These are phyloP conservation scores for Aurelia aurita complex sp. Pacific DNA, from an alignment of 30 jellyfish, hydroid and myxozoan genomes.

Conservation along the genomic window DNA sequence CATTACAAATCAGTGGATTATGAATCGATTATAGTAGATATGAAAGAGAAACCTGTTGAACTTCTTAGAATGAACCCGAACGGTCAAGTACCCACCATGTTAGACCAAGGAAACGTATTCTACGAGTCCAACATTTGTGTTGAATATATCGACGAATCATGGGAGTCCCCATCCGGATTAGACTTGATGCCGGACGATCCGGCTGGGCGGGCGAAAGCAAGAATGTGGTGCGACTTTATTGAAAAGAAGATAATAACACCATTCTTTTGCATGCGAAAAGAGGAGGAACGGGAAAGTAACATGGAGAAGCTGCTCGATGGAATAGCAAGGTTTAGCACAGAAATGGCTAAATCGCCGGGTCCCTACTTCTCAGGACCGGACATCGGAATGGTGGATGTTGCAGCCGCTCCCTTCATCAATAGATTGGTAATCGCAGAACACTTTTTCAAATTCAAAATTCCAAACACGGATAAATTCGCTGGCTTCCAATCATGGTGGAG, in stretches of 20 bases:
- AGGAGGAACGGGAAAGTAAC: constrained; percentile 50
- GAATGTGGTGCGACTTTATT: constrained; percentile 62
- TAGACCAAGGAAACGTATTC: constrained; percentile 49
- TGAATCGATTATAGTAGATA: constrained; percentile 48
- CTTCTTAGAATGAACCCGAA: constrained; percentile 48
- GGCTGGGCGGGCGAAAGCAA: constrained; percentile 51
- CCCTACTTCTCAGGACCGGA: constrained; percentile 67
- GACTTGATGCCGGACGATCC: constrained; percentile 68
- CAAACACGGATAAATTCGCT: constrained; percentile 37
- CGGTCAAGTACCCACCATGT: constrained; percentile 77
- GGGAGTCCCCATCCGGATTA: constrained; percentile 61
- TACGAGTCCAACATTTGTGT: constrained; percentile 70
- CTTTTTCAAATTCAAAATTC: constrained; percentile 46
- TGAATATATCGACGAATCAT: constrained; percentile 69
- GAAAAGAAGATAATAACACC: constrained; percentile 50
- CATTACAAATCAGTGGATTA: constrained; percentile 55
- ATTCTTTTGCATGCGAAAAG: constrained; percentile 55
- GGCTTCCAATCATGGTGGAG: constrained; percentile 65
- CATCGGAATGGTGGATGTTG: constrained; percentile 55
- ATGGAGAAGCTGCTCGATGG: constrained; percentile 24
- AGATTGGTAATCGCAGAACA: constrained; percentile 44
- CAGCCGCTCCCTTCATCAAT: constrained; percentile 55
- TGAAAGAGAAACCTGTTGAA: constrained; percentile 61
- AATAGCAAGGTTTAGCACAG: constrained; percentile 22
- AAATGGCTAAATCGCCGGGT: constrained; percentile 43